A percentile compares a stretch with the other conserved stretches of the same genome.
These are phyloP conservation scores for Yoshiicerus persimilis DNA, from an alignment of 1,140 invertebrate species.

Conservation along the genomic window DNA sequence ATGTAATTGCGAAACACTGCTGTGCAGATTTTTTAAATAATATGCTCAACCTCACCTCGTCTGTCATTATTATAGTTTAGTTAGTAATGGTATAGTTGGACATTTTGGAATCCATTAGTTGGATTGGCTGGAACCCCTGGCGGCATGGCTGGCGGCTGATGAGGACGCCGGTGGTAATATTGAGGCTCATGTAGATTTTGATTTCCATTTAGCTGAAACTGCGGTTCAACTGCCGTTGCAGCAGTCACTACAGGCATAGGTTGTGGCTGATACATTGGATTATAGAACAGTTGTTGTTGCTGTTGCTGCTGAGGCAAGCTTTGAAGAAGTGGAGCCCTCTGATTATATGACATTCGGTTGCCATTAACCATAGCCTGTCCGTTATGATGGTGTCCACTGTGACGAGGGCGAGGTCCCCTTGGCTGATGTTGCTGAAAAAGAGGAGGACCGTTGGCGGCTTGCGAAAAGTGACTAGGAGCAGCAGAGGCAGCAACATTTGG, in stretches of 20 bases:
- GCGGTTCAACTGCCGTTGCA: background rate
- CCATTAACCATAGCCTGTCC: conserved; percentile 33
- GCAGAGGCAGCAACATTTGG: conserved; percentile 26
- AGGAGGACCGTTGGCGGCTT: conserved; percentile 31
- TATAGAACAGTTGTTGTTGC: conserved; percentile 22
- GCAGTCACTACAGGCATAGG: background rate
- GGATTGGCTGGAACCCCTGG: conserved; percentile 2
- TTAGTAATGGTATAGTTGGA: conserved; percentile 31
- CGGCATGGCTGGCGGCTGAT: conserved; percentile 9
- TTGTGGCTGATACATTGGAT: conserved; percentile 24
- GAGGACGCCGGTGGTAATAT: conserved; percentile 14
- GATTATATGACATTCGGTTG: conserved; percentile 28
- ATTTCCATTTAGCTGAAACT: conserved; percentile 23
- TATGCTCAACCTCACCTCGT: conserved; percentile 16
- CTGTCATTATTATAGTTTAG: background rate
- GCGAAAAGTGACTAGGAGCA: conserved; percentile 41
- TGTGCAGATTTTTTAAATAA: conserved; percentile 17
- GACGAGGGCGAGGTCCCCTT: conserved; percentile 1
- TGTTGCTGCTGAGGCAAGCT: conserved; percentile 13
- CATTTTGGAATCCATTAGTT: conserved; percentile 27
- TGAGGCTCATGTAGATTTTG: conserved; percentile 27
- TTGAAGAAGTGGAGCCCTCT: background rate
- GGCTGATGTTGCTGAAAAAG: conserved; percentile 34
- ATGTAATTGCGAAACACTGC: background rate
- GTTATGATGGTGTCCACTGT: conserved; percentile 12